Conservation (phyloP, 2,113 vertebrate species). For the Elachura formosa region DNA sequence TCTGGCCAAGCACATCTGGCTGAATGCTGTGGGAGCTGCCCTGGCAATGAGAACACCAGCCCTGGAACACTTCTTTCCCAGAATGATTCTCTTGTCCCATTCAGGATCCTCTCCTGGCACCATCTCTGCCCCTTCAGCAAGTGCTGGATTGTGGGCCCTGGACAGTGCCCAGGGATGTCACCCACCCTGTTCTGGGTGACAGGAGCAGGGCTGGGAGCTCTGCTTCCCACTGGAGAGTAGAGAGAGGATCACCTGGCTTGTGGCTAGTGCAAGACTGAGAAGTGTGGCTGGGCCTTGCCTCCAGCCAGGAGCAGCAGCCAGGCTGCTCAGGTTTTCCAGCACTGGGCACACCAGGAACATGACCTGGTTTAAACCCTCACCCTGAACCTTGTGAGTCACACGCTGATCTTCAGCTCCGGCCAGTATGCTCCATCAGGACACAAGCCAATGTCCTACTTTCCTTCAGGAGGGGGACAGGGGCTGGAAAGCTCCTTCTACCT, state of each 20-base stretch:
- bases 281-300: background rate
- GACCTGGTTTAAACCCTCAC: background rate
- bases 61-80: background rate
- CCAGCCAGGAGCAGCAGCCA: background rate
- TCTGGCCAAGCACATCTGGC: conserved; percentile 24
- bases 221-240: background rate
- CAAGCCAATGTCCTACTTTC: background rate
- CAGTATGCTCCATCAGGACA: accelerated
- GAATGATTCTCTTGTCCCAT: background rate
- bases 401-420: background rate
- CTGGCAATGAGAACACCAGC: conserved; percentile 25
- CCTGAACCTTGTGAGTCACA: background rate
- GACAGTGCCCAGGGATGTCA: background rate
- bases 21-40: conserved; percentile 50
- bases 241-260: accelerated
- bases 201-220: background rate
- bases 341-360: accelerated
- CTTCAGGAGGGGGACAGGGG: background rate
- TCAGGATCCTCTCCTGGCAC: background rate
- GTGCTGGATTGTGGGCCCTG: background rate
- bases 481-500: background rate
- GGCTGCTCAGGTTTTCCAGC: background rate
- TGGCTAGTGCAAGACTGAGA: accelerated
- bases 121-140: background rate
- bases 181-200: background rate